Evolutionary conservation across 1,140 invertebrate genomes (phyloP), one percentile per base, ranked within the genome.

Genomic region (Hycleus cichorii): DNA sequence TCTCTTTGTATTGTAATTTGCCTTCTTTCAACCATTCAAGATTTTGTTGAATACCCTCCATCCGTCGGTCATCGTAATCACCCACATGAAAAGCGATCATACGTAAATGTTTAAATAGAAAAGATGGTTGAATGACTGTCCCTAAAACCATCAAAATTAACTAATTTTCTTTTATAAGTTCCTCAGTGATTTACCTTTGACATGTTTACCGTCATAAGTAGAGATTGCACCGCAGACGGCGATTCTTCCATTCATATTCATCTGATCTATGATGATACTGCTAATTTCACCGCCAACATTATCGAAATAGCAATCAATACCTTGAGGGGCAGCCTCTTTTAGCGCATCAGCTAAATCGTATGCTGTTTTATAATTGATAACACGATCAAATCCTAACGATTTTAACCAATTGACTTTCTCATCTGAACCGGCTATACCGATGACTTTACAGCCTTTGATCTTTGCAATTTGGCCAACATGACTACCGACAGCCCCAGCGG

Each of bases 381-480:
- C 83, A 58, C 72, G 64, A 68, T 89, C 83, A 66, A 88, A 86
- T 6, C 80, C 80, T 1, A 88, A 64, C 78, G 3, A 82, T 64
- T 39, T 78, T 3, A 89, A 65, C 84, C 84, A 88, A 50, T 79
- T 70, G 56, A 82, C 80, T 76, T 89, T 89, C 0, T 80, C 81
- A 45, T 86, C 82, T 11, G 78, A 76, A 8, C 86, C 86, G 49
- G 84, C 80, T 66, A 86, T 83, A 4, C 85, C 87, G 61, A 89
- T 83, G 0, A 88, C 86, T 52, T 71, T 79, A 46, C 84, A 82
- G 12, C 81, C 80, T 70, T 82, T 76, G 49, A 84, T 80, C 70
- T 86, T 86, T 4, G 79, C 85, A 49, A 89, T 84, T 74, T 89
- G 87, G 12, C 85, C 86, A 4, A 88, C 86, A 47, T 83, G 74